Percentiles rank a stretch among this genome's conserved stretches.
These are phyloP conservation scores for Casuarius casuarius DNA, from an alignment of 2,113 vertebrate genomes.

Conservation along the genomic window DNA sequence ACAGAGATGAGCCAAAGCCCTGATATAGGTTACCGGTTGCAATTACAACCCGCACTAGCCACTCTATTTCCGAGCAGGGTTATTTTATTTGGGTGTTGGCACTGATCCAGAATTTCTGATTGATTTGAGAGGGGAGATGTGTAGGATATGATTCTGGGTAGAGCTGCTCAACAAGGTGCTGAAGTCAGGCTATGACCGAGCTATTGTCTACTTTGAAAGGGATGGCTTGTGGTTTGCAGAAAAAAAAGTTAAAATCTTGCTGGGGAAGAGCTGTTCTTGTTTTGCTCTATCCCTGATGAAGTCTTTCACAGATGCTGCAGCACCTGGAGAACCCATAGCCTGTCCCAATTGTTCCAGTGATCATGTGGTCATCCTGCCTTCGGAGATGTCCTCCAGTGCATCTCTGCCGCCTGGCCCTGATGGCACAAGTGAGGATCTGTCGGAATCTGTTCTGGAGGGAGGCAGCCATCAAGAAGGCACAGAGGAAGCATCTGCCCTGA, in stretches of 20 bases:
- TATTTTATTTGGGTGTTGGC: not conserved
- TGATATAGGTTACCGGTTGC: not conserved
- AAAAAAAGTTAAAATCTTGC: not conserved
- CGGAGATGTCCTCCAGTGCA: conserved; percentile 72
- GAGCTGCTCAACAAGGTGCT: not conserved
- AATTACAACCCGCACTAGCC: not conserved
- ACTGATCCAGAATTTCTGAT: not conserved
- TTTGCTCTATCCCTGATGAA: not conserved
- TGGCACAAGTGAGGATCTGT: conserved; percentile 30
- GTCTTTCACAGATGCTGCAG: conserved; percentile 22
- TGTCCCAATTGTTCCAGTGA: conserved; percentile 91
- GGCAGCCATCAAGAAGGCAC: conserved; percentile 41
- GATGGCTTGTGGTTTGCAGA: not conserved
- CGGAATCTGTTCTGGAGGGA: conserved; percentile 46
- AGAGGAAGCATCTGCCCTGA: not conserved
- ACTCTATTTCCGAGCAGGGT: not conserved
- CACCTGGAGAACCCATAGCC: not conserved
- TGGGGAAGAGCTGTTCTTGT: not conserved
- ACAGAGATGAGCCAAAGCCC: not conserved
- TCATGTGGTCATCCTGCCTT: conserved; percentile 87
- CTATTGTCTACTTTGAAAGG: not conserved
- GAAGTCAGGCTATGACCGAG: not conserved
- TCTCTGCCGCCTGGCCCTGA: conserved; percentile 13
- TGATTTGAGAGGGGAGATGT: not conserved
- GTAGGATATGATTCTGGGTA: not conserved